These are phyloP conservation scores for Halictus ligatus DNA, from an alignment of 2,888 invertebrate genomes.

Conservation along the genomic window DNA sequence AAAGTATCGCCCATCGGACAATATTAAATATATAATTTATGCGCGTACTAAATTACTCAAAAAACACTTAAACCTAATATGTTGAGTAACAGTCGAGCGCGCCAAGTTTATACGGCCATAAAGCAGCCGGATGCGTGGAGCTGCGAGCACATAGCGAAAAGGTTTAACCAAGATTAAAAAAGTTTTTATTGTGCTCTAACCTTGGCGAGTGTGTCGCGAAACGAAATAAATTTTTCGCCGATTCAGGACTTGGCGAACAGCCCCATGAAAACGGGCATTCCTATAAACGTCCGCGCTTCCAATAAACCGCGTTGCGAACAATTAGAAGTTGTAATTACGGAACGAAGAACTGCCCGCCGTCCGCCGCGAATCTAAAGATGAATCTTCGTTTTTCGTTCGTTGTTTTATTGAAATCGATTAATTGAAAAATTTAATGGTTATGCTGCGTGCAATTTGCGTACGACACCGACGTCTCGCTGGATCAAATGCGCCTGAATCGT, in stretches of 20 bases:
- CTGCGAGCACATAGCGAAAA: not conserved
- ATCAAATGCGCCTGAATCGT: not conserved
- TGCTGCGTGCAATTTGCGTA: not conserved
- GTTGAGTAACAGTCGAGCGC: not conserved
- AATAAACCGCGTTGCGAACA: not conserved
- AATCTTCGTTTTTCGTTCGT: not conserved
- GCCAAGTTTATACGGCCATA: not conserved
- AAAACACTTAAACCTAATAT: not conserved
- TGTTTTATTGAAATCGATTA: not conserved
- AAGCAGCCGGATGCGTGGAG: not conserved
- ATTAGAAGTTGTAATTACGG: not conserved
- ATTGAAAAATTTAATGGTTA: too few relatives aligned
- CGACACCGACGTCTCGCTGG: not conserved
- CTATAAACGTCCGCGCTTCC: not conserved
- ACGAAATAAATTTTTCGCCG: conserved; percentile 1
- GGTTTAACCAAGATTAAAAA: not conserved
- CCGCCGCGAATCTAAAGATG: not conserved
- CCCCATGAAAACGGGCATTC: not conserved
- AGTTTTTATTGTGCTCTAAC: not conserved
- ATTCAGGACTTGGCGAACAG: not conserved
- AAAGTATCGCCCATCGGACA: not conserved
- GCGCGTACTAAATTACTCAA: not conserved
- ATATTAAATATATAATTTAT: conserved; percentile 2
- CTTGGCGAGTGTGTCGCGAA: not conserved
- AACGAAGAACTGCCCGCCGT: not conserved